These are phyloP conservation scores for Archaeoteleia sp. DNA, from an alignment of 2,888 invertebrate genomes.

Conservation along the genomic window DNA sequence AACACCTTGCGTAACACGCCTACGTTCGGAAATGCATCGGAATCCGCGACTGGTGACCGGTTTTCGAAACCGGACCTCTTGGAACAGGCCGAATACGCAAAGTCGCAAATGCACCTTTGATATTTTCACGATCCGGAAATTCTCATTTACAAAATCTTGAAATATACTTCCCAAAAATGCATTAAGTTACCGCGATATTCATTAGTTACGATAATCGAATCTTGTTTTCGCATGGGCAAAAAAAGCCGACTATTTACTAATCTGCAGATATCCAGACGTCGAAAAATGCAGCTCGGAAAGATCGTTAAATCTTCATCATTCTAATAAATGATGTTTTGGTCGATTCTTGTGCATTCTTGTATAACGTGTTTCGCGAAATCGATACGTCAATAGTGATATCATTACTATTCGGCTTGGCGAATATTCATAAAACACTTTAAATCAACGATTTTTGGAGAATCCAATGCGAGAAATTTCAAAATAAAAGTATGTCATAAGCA, in stretches of 20 bases:
- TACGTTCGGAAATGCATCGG: slow-evolving; percentile 52
- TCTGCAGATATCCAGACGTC: slow-evolving; percentile 45
- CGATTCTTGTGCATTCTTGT: slow-evolving; percentile 41
- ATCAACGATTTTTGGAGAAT: no score
- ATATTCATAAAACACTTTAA: no score
- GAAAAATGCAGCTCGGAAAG: slow-evolving; percentile 48
- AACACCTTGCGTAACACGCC: slow-evolving; percentile 51
- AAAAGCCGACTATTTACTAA: slow-evolving; percentile 35
- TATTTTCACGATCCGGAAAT: slow-evolving; percentile 52
- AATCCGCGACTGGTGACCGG: slow-evolving; percentile 44
- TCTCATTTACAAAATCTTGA: slow-evolving; percentile 29
- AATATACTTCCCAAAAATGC: slow-evolving; percentile 32
- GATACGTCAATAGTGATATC: slow-evolving; percentile 25
- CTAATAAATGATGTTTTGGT: slow-evolving; percentile 53
- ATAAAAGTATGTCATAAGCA: no score
- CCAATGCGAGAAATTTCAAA: no score
- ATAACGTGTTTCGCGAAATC: slow-evolving; percentile 36
- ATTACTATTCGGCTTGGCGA: no score
- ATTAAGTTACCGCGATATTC: slow-evolving; percentile 42
- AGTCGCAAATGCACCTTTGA: slow-evolving; percentile 37
- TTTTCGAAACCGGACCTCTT: slow-evolving; percentile 27
- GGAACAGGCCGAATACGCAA: no score
- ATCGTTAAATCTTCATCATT: slow-evolving; percentile 48
- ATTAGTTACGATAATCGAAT: background rate
- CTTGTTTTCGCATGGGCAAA: slow-evolving; percentile 28